Evolutionary conservation across 2,797 vertebrate species (phyloP).

Genomic region (Garrulus glandarius): DNA sequence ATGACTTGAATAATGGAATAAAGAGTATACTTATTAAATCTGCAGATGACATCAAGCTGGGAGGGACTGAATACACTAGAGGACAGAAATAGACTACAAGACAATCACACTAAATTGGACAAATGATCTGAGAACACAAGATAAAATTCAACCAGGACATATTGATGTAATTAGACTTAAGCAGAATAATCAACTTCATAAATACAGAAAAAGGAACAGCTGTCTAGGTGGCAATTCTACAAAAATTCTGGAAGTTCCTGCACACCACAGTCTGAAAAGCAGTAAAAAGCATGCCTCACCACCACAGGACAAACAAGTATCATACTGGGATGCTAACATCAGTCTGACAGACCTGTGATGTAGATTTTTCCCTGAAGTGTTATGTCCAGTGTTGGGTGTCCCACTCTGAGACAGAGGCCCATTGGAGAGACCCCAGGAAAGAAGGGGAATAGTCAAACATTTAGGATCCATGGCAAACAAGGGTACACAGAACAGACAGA

Average conservation of each 20-base stretch:
- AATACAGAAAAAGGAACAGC: background rate
- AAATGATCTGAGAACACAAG: slow-evolving; percentile 26
- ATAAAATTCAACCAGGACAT: slow-evolving; percentile 30
- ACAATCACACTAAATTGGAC: slow-evolving; percentile 46
- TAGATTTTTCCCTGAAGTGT: background rate
- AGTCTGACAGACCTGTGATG: background rate
- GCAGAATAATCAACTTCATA: slow-evolving; percentile 29
- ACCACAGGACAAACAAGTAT: background rate
- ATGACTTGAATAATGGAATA: slow-evolving; percentile 7
- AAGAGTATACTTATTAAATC: slow-evolving; percentile 26
- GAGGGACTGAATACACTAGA: background rate
- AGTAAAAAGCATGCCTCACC: background rate
- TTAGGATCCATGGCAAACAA: background rate
- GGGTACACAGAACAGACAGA: background rate
- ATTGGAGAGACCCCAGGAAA: background rate
- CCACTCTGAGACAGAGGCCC: background rate
- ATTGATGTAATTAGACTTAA: slow-evolving; percentile 19
- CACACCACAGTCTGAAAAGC: background rate
- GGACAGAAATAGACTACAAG: slow-evolving; percentile 10
- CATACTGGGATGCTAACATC: background rate
- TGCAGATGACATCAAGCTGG: slow-evolving; percentile 21
- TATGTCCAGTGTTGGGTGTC: background rate
- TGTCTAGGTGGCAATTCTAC: background rate
- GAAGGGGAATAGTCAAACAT: background rate
- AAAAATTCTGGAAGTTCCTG: background rate